A percentile compares a stretch with the other conserved stretches of the same genome.
These are phyloP conservation scores for Metalampra italica DNA, from an alignment of 2,888 invertebrate species.

Conservation along the genomic window DNA sequence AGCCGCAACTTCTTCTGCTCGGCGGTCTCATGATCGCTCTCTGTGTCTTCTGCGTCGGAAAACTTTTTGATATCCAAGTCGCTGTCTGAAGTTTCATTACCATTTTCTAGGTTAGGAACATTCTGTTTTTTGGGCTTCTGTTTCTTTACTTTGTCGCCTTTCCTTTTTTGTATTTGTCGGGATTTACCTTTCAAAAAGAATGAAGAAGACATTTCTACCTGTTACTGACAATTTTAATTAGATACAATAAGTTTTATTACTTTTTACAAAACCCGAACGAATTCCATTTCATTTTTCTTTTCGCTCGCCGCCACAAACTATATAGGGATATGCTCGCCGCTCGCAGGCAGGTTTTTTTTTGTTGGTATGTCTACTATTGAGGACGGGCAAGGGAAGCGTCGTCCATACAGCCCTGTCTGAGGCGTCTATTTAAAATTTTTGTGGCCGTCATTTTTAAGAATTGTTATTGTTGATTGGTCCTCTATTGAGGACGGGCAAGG, in stretches of 20 bases:
- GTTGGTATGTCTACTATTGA: too few species aligned
- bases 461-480: too few species aligned
- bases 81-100: conserved; percentile 81
- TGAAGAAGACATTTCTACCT: conserved; percentile 69
- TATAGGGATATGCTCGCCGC: too few species aligned
- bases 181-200: conserved; percentile 80
- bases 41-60: conserved; percentile 66
- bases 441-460: too few species aligned
- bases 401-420: too few species aligned
- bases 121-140: conserved; percentile 53
- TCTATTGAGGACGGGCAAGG: too few species aligned
- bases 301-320: too few species aligned
- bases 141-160: conserved; percentile 64
- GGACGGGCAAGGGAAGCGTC: too few species aligned
- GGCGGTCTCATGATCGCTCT: conserved; percentile 87
- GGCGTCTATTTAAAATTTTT: too few species aligned
- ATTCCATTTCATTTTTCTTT: too few species aligned
- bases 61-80: conserved; percentile 80
- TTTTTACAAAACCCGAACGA: too few species aligned
- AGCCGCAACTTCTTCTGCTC: conserved; percentile 94
- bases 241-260: not conserved
- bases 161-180: conserved; percentile 74
- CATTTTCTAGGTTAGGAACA: conserved; percentile 66
- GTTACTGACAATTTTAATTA: not conserved
- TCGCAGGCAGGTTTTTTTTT: too few species aligned